phyloP scores from a whole-genome alignment of 2,797 vertebrate species.

The Cottoperca gobio region DNA sequence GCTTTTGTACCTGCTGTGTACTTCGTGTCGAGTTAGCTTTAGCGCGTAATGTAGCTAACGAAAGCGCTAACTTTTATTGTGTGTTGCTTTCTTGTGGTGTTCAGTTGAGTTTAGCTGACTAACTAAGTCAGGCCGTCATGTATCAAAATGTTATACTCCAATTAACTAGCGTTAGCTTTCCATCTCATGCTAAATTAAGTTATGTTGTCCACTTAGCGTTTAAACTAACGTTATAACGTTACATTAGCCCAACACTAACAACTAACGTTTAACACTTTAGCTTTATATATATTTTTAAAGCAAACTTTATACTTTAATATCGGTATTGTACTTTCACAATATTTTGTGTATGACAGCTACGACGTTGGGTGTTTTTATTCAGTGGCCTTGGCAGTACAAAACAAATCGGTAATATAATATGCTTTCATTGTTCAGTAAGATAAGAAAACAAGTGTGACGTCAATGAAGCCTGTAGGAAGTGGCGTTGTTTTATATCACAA shows the following conservation, averaged over 20 bases:
- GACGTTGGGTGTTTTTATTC: not conserved
- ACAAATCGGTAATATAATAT: not conserved
- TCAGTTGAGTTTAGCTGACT: not conserved
- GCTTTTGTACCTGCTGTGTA: not conserved
- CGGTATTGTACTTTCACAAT: not conserved
- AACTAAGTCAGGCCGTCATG: not conserved
- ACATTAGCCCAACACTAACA: not conserved
- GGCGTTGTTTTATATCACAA: too few relatives aligned
- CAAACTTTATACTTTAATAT: not conserved
- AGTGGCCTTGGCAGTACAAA: not conserved
- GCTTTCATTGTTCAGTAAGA: not conserved
- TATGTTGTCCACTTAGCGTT: not conserved
- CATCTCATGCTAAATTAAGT: not conserved
- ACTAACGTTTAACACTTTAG: too few relatives aligned
- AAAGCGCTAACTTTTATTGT: not conserved
- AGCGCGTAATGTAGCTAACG: not conserved
- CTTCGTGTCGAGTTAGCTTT: not conserved
- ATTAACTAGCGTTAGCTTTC: not conserved
- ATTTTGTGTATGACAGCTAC: not conserved
- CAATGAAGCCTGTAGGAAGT: not conserved
- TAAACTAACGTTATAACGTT: not conserved
- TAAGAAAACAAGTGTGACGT: not conserved
- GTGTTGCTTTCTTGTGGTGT: not conserved
- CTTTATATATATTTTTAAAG: too few relatives aligned
- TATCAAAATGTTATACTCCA: not conserved